Evolutionary conservation across 2,113 vertebrate species (phyloP).

Genomic region (Chauna torquata): DNA sequence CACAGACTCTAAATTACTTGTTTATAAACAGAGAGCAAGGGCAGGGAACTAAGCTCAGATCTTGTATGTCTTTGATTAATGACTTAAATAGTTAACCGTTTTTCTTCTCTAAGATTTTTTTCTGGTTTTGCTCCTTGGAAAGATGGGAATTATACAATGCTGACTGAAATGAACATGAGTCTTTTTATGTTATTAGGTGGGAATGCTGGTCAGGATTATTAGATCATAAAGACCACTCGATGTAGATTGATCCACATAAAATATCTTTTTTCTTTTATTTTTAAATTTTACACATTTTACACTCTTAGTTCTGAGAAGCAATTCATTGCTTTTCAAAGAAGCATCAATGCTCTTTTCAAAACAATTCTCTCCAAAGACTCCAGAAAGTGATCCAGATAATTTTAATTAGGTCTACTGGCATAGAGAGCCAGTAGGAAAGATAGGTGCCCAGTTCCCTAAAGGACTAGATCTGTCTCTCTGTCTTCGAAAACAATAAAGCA

Average conservation of each 20-base stretch:
- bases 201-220: neutral
- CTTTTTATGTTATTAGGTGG: neutral
- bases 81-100: neutral
- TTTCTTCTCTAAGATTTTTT: neutral
- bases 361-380: neutral
- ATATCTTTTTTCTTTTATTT: neutral
- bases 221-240: neutral
- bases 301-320: neutral
- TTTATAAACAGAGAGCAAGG: neutral
- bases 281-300: neutral
- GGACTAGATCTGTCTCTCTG: neutral
- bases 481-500: neutral
- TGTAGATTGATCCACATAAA: neutral
- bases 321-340: neutral
- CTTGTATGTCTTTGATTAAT: neutral
- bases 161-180: neutral
- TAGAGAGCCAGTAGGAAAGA: neutral
- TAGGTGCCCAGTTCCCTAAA: neutral
- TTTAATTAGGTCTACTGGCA: neutral
- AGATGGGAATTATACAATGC: neutral
- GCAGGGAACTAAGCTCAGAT: neutral
- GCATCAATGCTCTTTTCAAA: neutral
- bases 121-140: neutral
- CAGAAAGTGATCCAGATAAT: neutral
- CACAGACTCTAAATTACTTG: neutral